A percentile compares a stretch with the other conserved stretches of the same genome.
phyloP scores from a whole-genome alignment of 2,888 invertebrate genomes.

The Synanthedon tipuliformis region DNA sequence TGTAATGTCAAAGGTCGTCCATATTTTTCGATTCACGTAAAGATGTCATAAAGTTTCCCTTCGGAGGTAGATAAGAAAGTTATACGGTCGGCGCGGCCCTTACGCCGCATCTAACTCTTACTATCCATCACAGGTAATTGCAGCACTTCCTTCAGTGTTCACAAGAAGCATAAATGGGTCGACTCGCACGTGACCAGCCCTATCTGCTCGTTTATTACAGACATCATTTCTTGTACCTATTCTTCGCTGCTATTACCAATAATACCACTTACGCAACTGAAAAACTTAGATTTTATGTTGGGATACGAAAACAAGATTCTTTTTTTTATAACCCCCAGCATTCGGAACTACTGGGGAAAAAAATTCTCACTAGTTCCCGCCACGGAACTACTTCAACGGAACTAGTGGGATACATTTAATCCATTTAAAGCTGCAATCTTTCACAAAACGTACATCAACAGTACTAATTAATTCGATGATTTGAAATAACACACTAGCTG shows the following conservation, averaged over 20 bases:
- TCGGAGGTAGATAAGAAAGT: conserved; percentile 57
- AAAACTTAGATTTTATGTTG: too few relatives aligned
- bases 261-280: neutral
- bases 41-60: conserved; percentile 60
- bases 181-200: conserved; percentile 51
- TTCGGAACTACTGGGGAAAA: too few relatives aligned
- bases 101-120: conserved; percentile 48
- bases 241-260: neutral
- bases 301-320: too few relatives aligned
- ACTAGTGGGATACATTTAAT: too few relatives aligned
- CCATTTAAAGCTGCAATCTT: too few relatives aligned
- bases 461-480: too few relatives aligned
- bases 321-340: too few relatives aligned
- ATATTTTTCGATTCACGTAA: conserved; percentile 58
- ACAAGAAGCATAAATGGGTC: conserved; percentile 55
- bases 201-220: conserved; percentile 44
- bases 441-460: too few relatives aligned
- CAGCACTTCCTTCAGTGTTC: conserved; percentile 36
- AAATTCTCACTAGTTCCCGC: too few relatives aligned
- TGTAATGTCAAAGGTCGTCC: conserved; percentile 46
- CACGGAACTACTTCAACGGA: too few relatives aligned
- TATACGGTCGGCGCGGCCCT: conserved; percentile 50
- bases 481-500: too few relatives aligned
- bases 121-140: conserved; percentile 8
- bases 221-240: neutral